Evolutionary conservation across 1,140 invertebrate genomes (phyloP).

Genomic region (Triops cancriformis): DNA sequence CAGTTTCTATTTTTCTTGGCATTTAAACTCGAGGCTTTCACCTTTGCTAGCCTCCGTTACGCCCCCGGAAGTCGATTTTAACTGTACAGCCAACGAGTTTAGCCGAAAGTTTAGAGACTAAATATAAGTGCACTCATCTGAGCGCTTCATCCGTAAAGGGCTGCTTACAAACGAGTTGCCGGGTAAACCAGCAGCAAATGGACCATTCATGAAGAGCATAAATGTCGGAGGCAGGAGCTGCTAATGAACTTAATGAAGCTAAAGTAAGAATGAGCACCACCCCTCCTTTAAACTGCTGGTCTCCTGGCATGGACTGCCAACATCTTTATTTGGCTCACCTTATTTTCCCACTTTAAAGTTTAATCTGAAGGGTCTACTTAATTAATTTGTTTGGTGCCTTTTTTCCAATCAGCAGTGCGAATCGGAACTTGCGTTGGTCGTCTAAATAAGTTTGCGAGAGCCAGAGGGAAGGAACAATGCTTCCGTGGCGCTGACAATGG

Average conservation of each 20-base stretch:
- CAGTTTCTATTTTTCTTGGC: too few species aligned
- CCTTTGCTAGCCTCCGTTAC: too few species aligned
- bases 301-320: background rate
- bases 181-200: slow-evolving; percentile 9
- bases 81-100: too few species aligned
- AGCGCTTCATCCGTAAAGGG: background rate
- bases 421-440: background rate
- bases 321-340: background rate
- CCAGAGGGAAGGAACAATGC: background rate
- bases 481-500: background rate
- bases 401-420: background rate
- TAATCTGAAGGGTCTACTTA: too few species aligned
- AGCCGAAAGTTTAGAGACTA: too few species aligned
- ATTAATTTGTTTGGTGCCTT: background rate
- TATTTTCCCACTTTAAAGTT: background rate
- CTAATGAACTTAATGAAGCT: slow-evolving; percentile 21
- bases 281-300: background rate
- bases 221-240: slow-evolving; percentile 16
- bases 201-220: background rate
- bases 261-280: slow-evolving; percentile 18
- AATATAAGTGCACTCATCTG: background rate
- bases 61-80: too few species aligned
- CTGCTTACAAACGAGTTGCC: background rate
- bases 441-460: background rate
- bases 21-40: too few species aligned